Evolutionary conservation across 2,888 invertebrate species (phyloP).

Genomic region (Argyresthia goedartella): DNA sequence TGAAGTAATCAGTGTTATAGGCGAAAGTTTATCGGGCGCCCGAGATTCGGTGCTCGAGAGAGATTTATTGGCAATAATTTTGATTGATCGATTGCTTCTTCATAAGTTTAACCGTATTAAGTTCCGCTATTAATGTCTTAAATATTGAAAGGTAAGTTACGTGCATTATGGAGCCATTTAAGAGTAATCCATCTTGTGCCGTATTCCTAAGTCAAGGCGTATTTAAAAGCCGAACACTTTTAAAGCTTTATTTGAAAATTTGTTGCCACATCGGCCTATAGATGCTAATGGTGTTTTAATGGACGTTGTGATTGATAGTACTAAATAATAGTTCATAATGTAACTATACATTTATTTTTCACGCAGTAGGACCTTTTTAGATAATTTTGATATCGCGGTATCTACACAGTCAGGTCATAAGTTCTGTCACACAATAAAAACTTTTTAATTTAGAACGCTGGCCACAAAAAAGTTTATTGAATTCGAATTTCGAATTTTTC

Average conservation of each 20-base stretch:
- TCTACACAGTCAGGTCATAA: no score
- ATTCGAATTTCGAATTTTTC: no score
- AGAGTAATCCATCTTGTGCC: neutral
- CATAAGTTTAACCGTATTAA: slow-evolving; percentile 6
- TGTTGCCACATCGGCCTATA: neutral
- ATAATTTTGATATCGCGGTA: no score
- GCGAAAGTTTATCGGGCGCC: slow-evolving; percentile 5
- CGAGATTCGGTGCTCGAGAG: slow-evolving; percentile 13
- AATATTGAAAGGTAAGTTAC: slow-evolving; percentile 1
- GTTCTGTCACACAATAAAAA: no score
- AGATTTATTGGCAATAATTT: slow-evolving; percentile 51
- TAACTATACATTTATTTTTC: no score
- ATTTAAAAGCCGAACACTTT: neutral
- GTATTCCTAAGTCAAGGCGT: neutral
- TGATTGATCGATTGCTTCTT: slow-evolving; percentile 49
- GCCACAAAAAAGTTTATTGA: no score
- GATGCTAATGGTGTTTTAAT: no score
- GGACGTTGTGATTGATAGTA: no score
- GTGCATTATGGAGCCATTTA: slow-evolving; percentile 1
- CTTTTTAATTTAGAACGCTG: no score
- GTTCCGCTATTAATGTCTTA: slow-evolving; percentile 3
- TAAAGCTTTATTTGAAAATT: neutral
- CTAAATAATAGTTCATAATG: no score
- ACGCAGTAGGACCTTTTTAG: no score
- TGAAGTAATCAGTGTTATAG: slow-evolving; percentile 63